phyloP scores from a whole-genome alignment of 2,888 invertebrate genomes.

The Idaea straminata region DNA sequence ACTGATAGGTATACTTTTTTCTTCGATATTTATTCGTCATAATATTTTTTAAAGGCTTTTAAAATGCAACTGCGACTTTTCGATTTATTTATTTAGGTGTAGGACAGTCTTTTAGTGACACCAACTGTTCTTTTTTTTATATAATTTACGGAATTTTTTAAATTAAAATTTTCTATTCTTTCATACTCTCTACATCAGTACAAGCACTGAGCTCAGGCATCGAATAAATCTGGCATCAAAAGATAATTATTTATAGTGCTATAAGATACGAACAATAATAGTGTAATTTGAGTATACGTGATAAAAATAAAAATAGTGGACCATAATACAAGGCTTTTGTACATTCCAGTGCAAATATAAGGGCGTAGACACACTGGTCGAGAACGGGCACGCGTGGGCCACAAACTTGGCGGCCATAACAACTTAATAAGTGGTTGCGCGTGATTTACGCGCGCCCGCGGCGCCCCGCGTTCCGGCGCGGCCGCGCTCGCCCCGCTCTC shows the following conservation, averaged over 20 bases:
- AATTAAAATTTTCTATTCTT: too few species aligned
- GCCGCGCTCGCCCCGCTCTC: slow-evolving; percentile 42
- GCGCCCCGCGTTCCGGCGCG: slow-evolving; percentile 63
- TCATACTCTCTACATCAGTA: neutral
- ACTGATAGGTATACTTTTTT: too few species aligned
- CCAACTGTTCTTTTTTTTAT: too few species aligned
- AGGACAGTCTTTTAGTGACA: too few species aligned
- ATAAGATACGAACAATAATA: slow-evolving; percentile 1
- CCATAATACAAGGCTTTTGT: slow-evolving; percentile 42
- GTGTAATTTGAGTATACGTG: neutral
- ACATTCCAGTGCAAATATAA: slow-evolving; percentile 60
- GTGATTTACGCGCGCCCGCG: slow-evolving; percentile 76
- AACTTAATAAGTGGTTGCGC: slow-evolving; percentile 77
- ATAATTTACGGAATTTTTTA: too few species aligned
- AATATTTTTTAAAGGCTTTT: too few species aligned
- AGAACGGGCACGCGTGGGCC: slow-evolving; percentile 68
- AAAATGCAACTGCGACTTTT: too few species aligned
- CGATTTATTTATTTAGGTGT: too few species aligned
- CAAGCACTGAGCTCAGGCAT: neutral
- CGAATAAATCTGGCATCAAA: neutral
- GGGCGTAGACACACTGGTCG: slow-evolving; percentile 62
- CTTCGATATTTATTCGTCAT: too few species aligned
- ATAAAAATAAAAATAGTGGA: neutral
- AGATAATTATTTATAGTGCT: slow-evolving; percentile 2
- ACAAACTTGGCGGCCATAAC: slow-evolving; percentile 70